Conservation (phyloP, 1,140 invertebrate genomes). For the Papilio glaucus region DNA sequence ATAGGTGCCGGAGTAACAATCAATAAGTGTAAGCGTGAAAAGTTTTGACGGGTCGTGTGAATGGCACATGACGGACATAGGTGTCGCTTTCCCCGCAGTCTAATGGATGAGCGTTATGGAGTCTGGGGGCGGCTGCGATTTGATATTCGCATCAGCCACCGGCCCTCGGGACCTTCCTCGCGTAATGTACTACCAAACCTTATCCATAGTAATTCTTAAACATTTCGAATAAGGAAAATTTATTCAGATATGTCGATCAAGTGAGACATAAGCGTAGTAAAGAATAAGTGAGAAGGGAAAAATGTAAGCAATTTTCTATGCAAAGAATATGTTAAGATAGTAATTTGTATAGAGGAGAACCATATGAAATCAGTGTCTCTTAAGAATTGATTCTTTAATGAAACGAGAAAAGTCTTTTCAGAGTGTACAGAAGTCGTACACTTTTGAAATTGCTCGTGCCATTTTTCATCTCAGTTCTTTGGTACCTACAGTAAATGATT, state of each 20-base stretch:
- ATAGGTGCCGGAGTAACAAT: conserved; percentile 17
- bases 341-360: too few species aligned
- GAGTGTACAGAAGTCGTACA: too few species aligned
- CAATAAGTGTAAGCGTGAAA: conserved; percentile 45
- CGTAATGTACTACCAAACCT: conserved; percentile 68
- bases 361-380: too few species aligned
- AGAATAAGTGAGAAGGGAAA: background rate
- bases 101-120: conserved; percentile 75
- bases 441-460: too few species aligned
- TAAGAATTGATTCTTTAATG: too few species aligned
- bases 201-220: conserved; percentile 60
- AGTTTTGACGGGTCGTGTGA: conserved; percentile 52
- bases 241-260: conserved; percentile 50
- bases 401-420: too few species aligned
- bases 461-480: too few species aligned
- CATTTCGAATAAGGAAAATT: conserved; percentile 62
- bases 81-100: conserved; percentile 62
- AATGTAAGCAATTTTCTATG: too few species aligned
- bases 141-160: conserved; percentile 75
- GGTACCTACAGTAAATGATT: too few species aligned
- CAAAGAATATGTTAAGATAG: too few species aligned
- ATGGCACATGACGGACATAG: conserved; percentile 64
- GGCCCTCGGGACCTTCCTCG: conserved; percentile 67
- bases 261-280: background rate
- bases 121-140: conserved; percentile 74